phyloP scores from a whole-genome alignment of 2,113 vertebrate genomes.

The Podarcis muralis region DNA sequence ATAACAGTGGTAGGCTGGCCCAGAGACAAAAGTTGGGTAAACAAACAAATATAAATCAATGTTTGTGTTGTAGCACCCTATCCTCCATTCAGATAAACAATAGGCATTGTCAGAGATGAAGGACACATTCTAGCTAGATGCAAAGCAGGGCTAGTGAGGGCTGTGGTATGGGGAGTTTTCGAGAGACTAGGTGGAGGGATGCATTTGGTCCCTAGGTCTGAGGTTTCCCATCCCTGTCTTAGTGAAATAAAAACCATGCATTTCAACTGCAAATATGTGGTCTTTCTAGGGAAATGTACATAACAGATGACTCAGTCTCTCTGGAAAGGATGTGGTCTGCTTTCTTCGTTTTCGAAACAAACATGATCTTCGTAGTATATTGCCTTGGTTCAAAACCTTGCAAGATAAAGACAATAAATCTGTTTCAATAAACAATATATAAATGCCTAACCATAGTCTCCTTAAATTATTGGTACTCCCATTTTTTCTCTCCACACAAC shows the following conservation, averaged over 20 bases:
- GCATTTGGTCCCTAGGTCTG: too few relatives aligned
- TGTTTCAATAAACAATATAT: background rate
- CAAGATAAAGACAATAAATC: background rate
- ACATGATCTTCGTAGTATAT: constrained; percentile 42
- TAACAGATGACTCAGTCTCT: constrained; percentile 64
- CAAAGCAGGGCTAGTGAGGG: too few relatives aligned
- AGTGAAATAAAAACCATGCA: constrained; percentile 59
- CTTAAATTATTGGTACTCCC: constrained; percentile 44
- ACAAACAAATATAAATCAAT: too few relatives aligned
- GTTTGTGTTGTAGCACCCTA: too few relatives aligned
- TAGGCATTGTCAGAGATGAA: too few relatives aligned
- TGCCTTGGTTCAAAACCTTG: constrained; percentile 48
- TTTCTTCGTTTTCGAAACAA: constrained; percentile 45
- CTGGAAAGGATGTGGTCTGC: constrained; percentile 46
- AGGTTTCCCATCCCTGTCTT: constrained; percentile 35
- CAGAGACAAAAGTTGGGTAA: too few relatives aligned
- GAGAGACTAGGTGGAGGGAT: too few relatives aligned
- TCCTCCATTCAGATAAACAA: too few relatives aligned
- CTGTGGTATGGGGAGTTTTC: too few relatives aligned
- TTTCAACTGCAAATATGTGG: constrained; percentile 59
- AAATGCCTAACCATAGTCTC: constrained; percentile 41
- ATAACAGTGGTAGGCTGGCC: too few relatives aligned
- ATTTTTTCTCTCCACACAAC: constrained; percentile 1
- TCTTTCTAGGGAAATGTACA: constrained; percentile 62
- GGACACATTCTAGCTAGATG: too few relatives aligned